Percentiles rank a stretch among this genome's conserved stretches.
phyloP scores from a whole-genome alignment of 1,140 invertebrate species.

The Drosophila sp. region DNA sequence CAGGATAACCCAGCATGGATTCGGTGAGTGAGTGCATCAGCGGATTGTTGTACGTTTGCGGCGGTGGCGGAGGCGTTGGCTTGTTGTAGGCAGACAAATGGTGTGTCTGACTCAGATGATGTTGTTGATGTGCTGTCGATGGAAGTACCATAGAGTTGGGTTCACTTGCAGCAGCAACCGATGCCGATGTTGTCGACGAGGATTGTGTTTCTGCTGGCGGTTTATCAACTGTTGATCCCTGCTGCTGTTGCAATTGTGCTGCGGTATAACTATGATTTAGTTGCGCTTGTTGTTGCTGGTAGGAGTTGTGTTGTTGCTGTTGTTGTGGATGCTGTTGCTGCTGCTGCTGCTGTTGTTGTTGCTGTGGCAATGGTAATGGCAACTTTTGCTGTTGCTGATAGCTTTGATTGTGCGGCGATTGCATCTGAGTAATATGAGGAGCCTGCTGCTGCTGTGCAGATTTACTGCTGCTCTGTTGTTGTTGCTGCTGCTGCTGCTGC shows the following conservation, averaged over 20 bases:
- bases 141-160: conserved; percentile 61
- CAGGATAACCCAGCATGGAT: conserved; percentile 64
- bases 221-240: conserved; percentile 42
- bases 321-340: conserved; percentile 33
- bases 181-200: conserved; percentile 22
- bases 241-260: conserved; percentile 52
- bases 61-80: conserved; percentile 65
- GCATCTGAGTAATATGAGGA: conserved; percentile 58
- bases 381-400: conserved; percentile 64
- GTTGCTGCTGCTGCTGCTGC: conserved; percentile 59
- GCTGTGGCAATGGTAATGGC: conserved; percentile 18
- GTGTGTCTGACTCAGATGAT: conserved; percentile 75
- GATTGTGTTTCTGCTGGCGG: conserved; percentile 30
- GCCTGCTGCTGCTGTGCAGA: conserved; percentile 55
- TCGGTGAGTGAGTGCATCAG: conserved; percentile 67
- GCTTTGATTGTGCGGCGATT: conserved; percentile 56
- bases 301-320: conserved; percentile 38
- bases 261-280: conserved; percentile 41
- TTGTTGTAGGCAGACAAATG: conserved; percentile 78
- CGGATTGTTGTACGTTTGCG: conserved; percentile 78
- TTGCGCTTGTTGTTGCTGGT: conserved; percentile 40
- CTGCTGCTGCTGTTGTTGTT: conserved; percentile 35
- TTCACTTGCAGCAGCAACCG: conserved; percentile 29
- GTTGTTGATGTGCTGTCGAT: conserved; percentile 64
- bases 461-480: conserved; percentile 58